Evolutionary conservation across 2,797 vertebrate species (phyloP), one percentile per base, ranked within the genome.

Genomic region (Darevskia mixta): DNA sequence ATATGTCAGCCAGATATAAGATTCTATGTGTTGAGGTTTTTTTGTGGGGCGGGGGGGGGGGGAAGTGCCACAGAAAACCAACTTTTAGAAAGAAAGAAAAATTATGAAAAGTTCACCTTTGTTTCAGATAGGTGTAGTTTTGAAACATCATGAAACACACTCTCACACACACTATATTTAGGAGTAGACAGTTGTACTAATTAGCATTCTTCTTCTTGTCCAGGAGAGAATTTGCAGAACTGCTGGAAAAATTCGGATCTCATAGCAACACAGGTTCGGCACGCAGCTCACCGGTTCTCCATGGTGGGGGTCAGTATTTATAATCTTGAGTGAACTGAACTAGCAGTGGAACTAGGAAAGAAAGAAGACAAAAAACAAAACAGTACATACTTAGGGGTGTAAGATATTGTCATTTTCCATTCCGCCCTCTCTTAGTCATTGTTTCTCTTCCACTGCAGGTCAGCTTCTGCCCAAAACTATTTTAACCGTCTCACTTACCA

Each of bases 211-310:
- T 69, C 1, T 75, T 85, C 67, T 15, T 71, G 93, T 93, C 8
- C 89, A 99, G 98, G 97, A 98, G 95, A 94, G 98, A 99, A 94
- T 98, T 99, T 92, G 95, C 98, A 0, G 98, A 98, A 90, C 95
- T 99, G 67, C 93, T 99, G 92, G 98, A 98, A 93, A 98, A 98
- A 91, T 98, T 98, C 0, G 97, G 98, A 79, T 97, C 98, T n/a
- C 98, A 97, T n/a, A 96, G 98, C n/a, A 98, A 97, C 82, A 97
- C 97, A 0, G 97, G 98, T 89, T 98, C 98, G 0, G 97, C 97
- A 0, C 97, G 98, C 83, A 98, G 97, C 94, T 98, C 98, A 0
- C 98, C 98, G 0, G 91, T 98, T 82, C 97, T 98, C 94, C 98
- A 98, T 1, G 90, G 95, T 0, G 1, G 94, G n/a, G 82, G 98